These are phyloP conservation scores for Cariama cristata DNA, from an alignment of 2,113 vertebrate genomes.

Conservation along the genomic window DNA sequence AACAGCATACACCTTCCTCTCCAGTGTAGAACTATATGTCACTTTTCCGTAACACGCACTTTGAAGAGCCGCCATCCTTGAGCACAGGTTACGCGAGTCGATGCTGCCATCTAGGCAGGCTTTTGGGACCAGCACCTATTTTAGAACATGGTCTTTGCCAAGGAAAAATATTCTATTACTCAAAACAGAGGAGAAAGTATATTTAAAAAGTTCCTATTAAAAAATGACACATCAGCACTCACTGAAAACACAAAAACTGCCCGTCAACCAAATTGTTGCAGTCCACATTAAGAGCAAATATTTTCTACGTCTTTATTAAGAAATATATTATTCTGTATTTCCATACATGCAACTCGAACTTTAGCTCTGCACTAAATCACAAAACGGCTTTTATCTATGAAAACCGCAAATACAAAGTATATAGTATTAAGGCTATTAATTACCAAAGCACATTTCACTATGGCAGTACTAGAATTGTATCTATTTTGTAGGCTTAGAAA, in stretches of 20 bases:
- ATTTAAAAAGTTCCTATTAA: background rate
- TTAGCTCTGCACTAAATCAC: background rate
- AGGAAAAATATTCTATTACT: background rate
- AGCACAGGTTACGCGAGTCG: constrained; percentile 3
- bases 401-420: background rate
- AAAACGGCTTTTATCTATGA: background rate
- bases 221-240: background rate
- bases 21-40: background rate
- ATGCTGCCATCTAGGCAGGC: constrained; percentile 70
- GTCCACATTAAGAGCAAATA: background rate
- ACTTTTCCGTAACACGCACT: background rate
- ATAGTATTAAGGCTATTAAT: background rate
- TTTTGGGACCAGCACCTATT: constrained; percentile 9
- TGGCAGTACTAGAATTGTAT: background rate
- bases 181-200: background rate
- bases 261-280: background rate
- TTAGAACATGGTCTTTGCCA: background rate
- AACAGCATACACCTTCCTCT: background rate
- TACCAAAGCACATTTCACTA: background rate
- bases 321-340: background rate
- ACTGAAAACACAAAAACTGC: background rate
- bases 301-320: constrained; percentile 11
- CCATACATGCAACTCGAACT: background rate
- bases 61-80: background rate
- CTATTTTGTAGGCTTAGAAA: background rate